These are phyloP conservation scores for Xestia xanthographa DNA, from an alignment of 2,888 invertebrate genomes.

Conservation along the genomic window DNA sequence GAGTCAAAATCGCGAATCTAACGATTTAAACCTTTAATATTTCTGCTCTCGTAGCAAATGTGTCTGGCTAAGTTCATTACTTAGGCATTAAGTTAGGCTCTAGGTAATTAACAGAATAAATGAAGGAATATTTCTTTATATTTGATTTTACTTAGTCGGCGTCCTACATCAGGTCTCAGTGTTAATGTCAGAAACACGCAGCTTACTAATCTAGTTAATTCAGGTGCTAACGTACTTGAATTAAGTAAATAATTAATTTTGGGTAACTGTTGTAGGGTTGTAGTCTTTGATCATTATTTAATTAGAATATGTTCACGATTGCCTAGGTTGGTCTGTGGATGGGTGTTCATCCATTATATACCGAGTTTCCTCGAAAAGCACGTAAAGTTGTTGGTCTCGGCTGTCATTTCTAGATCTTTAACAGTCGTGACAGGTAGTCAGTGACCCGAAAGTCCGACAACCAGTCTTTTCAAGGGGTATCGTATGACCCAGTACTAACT, in stretches of 20 bases:
- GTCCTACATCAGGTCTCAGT: conserved; percentile 12
- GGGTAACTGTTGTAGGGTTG: not conserved
- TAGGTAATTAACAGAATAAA: conserved; percentile 44
- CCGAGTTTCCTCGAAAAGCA: no score
- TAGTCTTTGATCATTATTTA: not conserved
- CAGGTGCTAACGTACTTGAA: conserved; percentile 2
- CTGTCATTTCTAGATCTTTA: no score
- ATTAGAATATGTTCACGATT: not conserved
- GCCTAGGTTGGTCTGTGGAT: no score
- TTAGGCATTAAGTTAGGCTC: conserved; percentile 25
- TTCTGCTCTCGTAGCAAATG: conserved; percentile 17
- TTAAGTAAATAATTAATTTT: conserved; percentile 16
- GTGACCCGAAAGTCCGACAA: no score
- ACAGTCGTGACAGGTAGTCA: no score
- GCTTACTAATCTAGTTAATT: conserved; percentile 1
- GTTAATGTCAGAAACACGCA: conserved; percentile 18
- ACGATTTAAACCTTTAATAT: not conserved
- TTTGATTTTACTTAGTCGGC: conserved; percentile 34
- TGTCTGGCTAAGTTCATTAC: conserved; percentile 41
- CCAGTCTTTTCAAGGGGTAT: no score
- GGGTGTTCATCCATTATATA: no score
- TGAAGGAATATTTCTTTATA: conserved; percentile 39
- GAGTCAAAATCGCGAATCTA: not conserved
- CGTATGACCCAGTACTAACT: no score
- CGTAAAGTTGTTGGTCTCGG: no score